Evolutionary conservation across 1,140 invertebrate genomes (phyloP), one percentile per base, ranked within the genome.

Genomic region (Caenorhabditis remanei): DNA sequence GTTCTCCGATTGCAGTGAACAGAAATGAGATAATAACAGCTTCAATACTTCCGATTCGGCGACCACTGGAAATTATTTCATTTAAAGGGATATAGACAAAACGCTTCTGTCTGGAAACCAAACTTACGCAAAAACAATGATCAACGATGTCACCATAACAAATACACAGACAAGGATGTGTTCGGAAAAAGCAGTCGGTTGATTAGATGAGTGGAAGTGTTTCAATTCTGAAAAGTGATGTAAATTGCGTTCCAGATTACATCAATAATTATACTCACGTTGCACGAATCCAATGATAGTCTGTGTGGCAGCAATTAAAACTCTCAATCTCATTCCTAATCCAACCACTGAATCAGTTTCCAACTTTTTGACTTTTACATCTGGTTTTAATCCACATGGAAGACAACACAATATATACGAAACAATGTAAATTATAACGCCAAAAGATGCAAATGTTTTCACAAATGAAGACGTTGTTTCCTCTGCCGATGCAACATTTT

Each of bases 291-390:
- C 71, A 48, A 79, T 24, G n/a, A 79, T 79, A 7, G 71, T 79
- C 46, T 79, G 71, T 46, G 24, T 50, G 0, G 71, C 46, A 5
- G 46, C 71, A 4, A 79, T 24, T 3, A 79, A 14, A 0, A 79
- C 53, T n/a, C 71, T 79, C 46, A 79, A 24, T 50, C 71, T 16
- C 71, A 79, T 79, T 50, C 71, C 71, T 9, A 79, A n/a, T 32
- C 71, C 71, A 79, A 79, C 71, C 9, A 79, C 46, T 13, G 46
- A 79, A 50, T 79, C 71, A 24, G 71, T 21, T 50, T 79, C 71
- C n/a, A 79, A 24, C n/a, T 79, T 79, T 24, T 79, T 79, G 11
- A 79, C 40, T 79, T 79, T 79, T n/a, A 46, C n/a, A 50, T 79
- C 71, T 16, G 71, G 71, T 24, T 41, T 48, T 11, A 79, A 50